Evolutionary conservation across 2,113 vertebrate genomes (phyloP), one percentile per base, ranked within the genome.

Genomic region (Gasterosteus aculeatus): DNA sequence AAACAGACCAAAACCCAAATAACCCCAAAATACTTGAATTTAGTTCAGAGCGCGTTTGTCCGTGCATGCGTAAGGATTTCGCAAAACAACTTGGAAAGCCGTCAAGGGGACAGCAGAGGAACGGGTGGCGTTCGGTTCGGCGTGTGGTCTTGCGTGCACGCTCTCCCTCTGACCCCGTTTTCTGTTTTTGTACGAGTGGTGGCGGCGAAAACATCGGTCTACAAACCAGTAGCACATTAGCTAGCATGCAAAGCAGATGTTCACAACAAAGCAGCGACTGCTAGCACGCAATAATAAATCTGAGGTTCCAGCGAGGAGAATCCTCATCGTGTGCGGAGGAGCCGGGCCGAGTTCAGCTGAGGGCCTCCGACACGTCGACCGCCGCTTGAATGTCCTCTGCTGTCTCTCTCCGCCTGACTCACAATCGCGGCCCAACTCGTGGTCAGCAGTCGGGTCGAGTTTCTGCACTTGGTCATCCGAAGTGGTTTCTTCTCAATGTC

Each of bases 391-490:
- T 63, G 35, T 7, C 51, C 11, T 65, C 62, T 1, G 16, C 65
- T 77, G 42, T 78, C 68, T 66, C 56, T 62, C 54, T 67, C 15
- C 29, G 31, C 63, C 58, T 75, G 31, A 59, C 19, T 44, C 82
- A 31, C 57, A 54, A 41, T 63, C 53, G 2, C 68, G 66, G 79
- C 83, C 89, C 85, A 84, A 72, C 41, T 2, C 87, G 89, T 67
- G 89, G 91, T 87, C 76, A 29, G 47, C 65, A 69, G 66, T 66
- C 26, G 14, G 51, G 81, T 86, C 81, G 54, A 77, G 77, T 78
- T 83, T 83, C 84, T 73, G 72, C 78, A 80, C 64, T 56, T 22
- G 42, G 71, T 80, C 78, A 87, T 87, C 83, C 82, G 75, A 83
- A 87, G 86, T 29, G 86, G 80, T 92, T 90, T 80, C 12, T 9